Conservation (phyloP, 2,888 invertebrate genomes). For the Teinopalpus imperialis region DNA sequence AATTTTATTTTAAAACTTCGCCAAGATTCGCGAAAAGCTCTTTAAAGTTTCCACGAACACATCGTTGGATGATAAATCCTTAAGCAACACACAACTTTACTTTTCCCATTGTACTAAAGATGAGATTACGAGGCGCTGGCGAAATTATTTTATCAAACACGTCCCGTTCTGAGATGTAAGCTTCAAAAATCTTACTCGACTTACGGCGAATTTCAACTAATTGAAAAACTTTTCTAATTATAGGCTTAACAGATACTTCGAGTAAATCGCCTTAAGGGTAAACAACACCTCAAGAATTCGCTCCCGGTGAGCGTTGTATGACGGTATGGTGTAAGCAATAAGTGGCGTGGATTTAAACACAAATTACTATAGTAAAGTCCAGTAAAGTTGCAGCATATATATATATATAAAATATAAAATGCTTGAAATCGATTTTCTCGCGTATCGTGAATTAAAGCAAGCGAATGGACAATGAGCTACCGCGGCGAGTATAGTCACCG, state of each 20-base stretch:
- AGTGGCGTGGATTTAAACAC: conserved; percentile 21
- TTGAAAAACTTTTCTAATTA: conserved; percentile 82
- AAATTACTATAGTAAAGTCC: no score
- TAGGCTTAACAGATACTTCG: conserved; percentile 78
- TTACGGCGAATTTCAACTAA: conserved; percentile 78
- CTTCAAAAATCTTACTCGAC: conserved; percentile 71
- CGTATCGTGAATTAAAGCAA: no score
- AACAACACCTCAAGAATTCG: conserved; percentile 77
- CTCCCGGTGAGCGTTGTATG: conserved; percentile 47
- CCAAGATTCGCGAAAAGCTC: conserved; percentile 17
- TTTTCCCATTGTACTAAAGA: conserved; percentile 24
- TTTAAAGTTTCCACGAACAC: conserved; percentile 19
- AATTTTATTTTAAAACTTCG: conserved; percentile 23
- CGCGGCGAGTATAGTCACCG: no score
- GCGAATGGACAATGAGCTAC: no score
- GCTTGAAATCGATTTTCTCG: no score
- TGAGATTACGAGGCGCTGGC: conserved; percentile 25
- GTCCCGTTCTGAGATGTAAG: conserved; percentile 52
- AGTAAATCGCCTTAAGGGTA: conserved; percentile 79
- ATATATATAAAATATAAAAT: no score
- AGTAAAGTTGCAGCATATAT: no score
- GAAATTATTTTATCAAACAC: conserved; percentile 44
- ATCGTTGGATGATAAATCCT: conserved; percentile 25
- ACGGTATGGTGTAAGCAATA: conserved; percentile 27
- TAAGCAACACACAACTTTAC: conserved; percentile 26